These are phyloP conservation scores for Tachina fera DNA, from an alignment of 2,888 invertebrate species.

Conservation along the genomic window DNA sequence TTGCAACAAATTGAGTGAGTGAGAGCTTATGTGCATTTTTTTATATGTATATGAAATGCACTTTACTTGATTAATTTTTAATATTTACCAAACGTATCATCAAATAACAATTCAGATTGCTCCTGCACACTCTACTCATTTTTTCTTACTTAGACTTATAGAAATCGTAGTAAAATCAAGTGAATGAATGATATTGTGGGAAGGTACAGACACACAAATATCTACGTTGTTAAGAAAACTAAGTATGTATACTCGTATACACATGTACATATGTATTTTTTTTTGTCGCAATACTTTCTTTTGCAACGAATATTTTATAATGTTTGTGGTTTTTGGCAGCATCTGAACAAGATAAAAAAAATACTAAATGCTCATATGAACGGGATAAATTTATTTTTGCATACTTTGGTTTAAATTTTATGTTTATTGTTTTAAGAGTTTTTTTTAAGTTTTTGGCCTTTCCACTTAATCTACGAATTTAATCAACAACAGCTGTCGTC, in stretches of 20 bases:
- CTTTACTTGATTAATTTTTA: constrained; percentile 74
- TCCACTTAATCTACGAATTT: constrained; percentile 66
- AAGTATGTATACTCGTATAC: background rate
- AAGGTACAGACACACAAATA: constrained; percentile 17
- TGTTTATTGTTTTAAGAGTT: constrained; percentile 4
- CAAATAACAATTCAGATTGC: constrained; percentile 48
- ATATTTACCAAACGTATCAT: constrained; percentile 70
- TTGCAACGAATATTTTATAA: constrained; percentile 23
- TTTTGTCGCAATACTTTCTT: constrained; percentile 20
- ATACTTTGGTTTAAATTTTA: constrained; percentile 37
- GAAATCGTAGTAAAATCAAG: constrained; percentile 15
- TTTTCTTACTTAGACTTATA: background rate
- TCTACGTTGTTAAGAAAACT: constrained; percentile 11
- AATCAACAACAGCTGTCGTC: constrained; percentile 71
- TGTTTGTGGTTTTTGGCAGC: constrained; percentile 58
- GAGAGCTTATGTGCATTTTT: constrained; percentile 1
- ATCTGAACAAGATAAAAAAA: constrained; percentile 23
- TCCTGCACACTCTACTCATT: background rate
- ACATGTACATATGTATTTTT: background rate
- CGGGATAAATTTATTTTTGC: constrained; percentile 38
- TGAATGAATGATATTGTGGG: constrained; percentile 4
- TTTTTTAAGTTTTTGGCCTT: constrained; percentile 22
- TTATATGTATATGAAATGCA: constrained; percentile 64
- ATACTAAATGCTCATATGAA: background rate
- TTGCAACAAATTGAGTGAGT: background rate